These are phyloP conservation scores for Nixonia krombeini DNA, from an alignment of 1,140 invertebrate species.

Conservation along the genomic window DNA sequence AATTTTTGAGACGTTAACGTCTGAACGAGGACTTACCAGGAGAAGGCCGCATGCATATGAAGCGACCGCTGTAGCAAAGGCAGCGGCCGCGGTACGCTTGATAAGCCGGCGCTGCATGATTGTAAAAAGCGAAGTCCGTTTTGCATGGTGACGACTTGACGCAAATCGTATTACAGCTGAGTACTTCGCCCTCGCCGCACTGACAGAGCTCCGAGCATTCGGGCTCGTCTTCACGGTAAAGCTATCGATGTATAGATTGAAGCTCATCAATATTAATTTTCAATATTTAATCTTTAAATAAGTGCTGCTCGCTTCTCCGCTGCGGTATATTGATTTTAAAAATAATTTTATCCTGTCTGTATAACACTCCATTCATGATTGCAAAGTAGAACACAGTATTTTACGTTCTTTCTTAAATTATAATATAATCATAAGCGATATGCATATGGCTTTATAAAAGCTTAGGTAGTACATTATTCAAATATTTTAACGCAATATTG, in stretches of 20 bases:
- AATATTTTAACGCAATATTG: too few relatives aligned
- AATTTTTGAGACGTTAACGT: too few relatives aligned
- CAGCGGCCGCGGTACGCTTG: slow-evolving; percentile 89
- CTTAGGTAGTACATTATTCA: too few relatives aligned
- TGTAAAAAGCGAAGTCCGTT: slow-evolving; percentile 89
- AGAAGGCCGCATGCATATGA: slow-evolving; percentile 91
- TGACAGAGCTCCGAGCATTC: slow-evolving; percentile 87
- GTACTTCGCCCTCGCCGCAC: slow-evolving; percentile 81
- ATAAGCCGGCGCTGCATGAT: slow-evolving; percentile 89
- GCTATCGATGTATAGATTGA: slow-evolving; percentile 69
- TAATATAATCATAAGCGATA: too few relatives aligned
- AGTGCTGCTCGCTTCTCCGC: too few relatives aligned
- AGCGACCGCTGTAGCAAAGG: slow-evolving; percentile 90
- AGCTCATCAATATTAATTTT: slow-evolving; percentile 45
- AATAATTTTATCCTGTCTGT: slow-evolving; percentile 29
- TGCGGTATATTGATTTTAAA: slow-evolving; percentile 44
- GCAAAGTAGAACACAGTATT: too few relatives aligned
- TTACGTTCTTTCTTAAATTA: too few relatives aligned
- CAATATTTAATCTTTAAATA: slow-evolving; percentile 46
- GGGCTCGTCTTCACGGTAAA: slow-evolving; percentile 88
- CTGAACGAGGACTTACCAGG: slow-evolving; percentile 75
- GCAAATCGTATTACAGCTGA: slow-evolving; percentile 88
- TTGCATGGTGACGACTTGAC: slow-evolving; percentile 87
- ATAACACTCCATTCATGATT: slow-evolving; percentile 6
- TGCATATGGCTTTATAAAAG: too few relatives aligned